Conservation (phyloP, 2,888 invertebrate species). For the Laothoe populi region DNA sequence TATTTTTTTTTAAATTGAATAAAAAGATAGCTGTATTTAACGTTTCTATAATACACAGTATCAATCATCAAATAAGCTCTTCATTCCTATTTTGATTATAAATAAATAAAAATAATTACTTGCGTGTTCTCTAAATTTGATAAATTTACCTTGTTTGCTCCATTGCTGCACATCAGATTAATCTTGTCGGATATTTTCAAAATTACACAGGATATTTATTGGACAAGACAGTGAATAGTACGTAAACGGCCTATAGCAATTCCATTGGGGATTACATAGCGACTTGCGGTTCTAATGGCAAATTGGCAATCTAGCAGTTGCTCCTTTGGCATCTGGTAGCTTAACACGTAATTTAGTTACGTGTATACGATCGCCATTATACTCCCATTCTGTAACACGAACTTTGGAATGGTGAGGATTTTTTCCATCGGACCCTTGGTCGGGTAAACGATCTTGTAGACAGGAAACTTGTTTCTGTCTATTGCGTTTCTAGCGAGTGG, state of each 20-base stretch:
- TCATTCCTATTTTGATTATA: background rate
- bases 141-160: background rate
- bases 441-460: background rate
- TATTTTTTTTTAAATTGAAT: too few species aligned
- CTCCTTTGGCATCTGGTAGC: slow-evolving; percentile 24
- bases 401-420: background rate
- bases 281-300: slow-evolving; percentile 25
- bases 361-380: slow-evolving; percentile 15
- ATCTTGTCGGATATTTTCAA: background rate
- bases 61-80: background rate
- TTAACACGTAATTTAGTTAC: slow-evolving; percentile 24
- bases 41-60: too few species aligned
- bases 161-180: background rate
- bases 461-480: background rate
- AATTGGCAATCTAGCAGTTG: slow-evolving; percentile 27
- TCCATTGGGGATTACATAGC: slow-evolving; percentile 19
- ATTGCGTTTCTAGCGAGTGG: background rate
- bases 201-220: slow-evolving; percentile 12
- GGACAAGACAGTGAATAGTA: slow-evolving; percentile 5
- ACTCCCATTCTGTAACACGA: slow-evolving; percentile 9
- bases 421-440: background rate
- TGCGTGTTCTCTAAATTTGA: background rate
- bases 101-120: background rate
- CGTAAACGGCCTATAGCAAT: slow-evolving; percentile 19
- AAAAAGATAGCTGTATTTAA: too few species aligned